These are phyloP conservation scores for Chrysemys picta DNA, from an alignment of 2,113 vertebrate genomes.

Conservation along the genomic window DNA sequence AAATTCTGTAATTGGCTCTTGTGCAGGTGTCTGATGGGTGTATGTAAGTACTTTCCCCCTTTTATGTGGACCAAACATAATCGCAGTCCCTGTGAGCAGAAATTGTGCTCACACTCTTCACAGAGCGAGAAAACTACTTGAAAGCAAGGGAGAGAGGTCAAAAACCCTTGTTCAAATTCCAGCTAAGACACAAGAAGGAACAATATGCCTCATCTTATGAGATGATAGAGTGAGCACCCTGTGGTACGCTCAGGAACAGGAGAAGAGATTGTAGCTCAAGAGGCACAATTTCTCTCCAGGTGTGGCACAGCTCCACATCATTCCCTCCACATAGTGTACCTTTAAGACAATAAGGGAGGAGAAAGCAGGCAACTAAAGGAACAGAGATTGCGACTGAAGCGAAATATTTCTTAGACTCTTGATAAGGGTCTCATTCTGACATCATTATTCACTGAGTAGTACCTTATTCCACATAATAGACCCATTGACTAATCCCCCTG, in stretches of 20 bases:
- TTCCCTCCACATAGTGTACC: background rate
- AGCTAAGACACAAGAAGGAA: background rate
- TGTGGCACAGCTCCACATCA: background rate
- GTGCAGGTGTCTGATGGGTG: background rate
- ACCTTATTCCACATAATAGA: background rate
- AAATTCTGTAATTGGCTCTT: background rate
- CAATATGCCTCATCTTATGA: background rate
- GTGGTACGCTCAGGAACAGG: background rate
- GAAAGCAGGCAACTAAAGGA: background rate
- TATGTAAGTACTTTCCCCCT: background rate
- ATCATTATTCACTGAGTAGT: background rate
- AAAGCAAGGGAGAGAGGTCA: background rate
- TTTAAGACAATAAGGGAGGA: background rate
- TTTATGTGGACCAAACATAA: background rate
- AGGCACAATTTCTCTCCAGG: background rate
- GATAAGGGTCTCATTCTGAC: background rate
- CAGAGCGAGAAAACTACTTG: background rate
- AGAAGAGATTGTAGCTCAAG: background rate
- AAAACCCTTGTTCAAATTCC: background rate
- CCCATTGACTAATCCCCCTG: too few species aligned
- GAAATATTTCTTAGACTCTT: background rate
- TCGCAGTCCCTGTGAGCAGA: background rate
- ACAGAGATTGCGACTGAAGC: background rate
- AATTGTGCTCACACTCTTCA: background rate
- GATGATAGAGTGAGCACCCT: background rate